Percentiles rank a stretch among this genome's conserved stretches.
Evolutionary conservation across 2,797 vertebrate genomes (phyloP).

Genomic region (Sarcoramphus papa): DNA sequence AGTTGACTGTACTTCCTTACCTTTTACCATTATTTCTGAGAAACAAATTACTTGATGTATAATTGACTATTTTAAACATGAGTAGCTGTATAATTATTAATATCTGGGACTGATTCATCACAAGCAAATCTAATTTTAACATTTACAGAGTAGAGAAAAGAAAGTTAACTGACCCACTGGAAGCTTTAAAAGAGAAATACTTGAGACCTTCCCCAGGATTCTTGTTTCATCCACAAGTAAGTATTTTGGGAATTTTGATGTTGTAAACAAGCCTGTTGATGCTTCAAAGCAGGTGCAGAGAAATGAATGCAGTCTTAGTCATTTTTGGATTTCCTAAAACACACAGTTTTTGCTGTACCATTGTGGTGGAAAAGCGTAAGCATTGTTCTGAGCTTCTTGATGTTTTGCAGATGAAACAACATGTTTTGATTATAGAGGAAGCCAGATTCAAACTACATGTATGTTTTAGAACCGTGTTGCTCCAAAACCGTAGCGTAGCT

Average conservation of each 20-base stretch:
- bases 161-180: slow-evolving; percentile 97
- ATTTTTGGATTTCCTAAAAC: slow-evolving; percentile 77
- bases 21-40: background rate
- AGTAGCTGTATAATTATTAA: slow-evolving; percentile 26
- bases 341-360: slow-evolving; percentile 49
- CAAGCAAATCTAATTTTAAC: slow-evolving; percentile 80
- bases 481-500: background rate
- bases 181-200: slow-evolving; percentile 98
- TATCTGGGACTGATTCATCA: slow-evolving; percentile 61
- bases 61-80: slow-evolving; percentile 36
- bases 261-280: slow-evolving; percentile 76
- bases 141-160: slow-evolving; percentile 99
- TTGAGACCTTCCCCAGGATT: slow-evolving; percentile 96
- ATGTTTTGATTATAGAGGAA: slow-evolving; percentile 56
- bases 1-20: background rate
- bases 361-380: slow-evolving; percentile 64
- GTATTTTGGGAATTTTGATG: slow-evolving; percentile 71
- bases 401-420: slow-evolving; percentile 64
- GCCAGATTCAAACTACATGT: slow-evolving; percentile 8
- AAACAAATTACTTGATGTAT: slow-evolving; percentile 7
- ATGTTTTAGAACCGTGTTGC: background rate
- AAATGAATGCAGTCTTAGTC: slow-evolving; percentile 75
- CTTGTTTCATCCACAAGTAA: slow-evolving; percentile 99
- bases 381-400: slow-evolving; percentile 64
- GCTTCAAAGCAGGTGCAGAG: slow-evolving; percentile 74